Percentiles rank a stretch among this genome's conserved stretches.
These are phyloP conservation scores for Amblyopsis hoosieri DNA, from an alignment of 2,797 vertebrate genomes.

Conservation along the genomic window DNA sequence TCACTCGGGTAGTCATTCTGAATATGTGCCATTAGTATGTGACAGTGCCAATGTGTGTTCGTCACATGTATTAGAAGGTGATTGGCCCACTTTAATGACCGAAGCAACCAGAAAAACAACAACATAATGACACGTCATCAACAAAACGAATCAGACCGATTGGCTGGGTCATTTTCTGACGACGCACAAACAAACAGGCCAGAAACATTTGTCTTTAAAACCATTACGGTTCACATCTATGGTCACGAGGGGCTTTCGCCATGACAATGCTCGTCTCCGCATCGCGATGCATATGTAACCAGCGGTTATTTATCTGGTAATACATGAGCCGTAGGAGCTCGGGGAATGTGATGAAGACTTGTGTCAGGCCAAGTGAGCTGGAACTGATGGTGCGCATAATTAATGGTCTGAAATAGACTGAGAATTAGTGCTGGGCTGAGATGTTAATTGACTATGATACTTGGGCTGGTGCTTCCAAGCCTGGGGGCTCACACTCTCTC, in stretches of 20 bases:
- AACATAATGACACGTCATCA: too few species aligned
- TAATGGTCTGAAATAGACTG: constrained; percentile 80
- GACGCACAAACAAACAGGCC: not conserved
- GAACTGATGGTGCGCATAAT: constrained; percentile 80
- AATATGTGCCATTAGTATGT: too few species aligned
- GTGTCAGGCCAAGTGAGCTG: constrained; percentile 77
- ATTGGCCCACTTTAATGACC: too few species aligned
- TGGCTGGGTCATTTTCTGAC: too few species aligned
- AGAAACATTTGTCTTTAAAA: constrained; percentile 13
- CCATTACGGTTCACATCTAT: constrained; percentile 14
- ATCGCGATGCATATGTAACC: constrained; percentile 62
- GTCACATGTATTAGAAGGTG: too few species aligned
- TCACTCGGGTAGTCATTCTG: too few species aligned
- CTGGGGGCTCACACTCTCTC: constrained; percentile 61
- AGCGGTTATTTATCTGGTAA: constrained; percentile 54
- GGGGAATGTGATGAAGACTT: constrained; percentile 65
- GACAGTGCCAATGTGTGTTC: too few species aligned
- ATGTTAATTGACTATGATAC: constrained; percentile 82
- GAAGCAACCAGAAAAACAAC: too few species aligned
- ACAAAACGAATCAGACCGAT: too few species aligned
- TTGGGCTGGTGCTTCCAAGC: constrained; percentile 74
- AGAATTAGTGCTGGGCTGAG: constrained; percentile 74
- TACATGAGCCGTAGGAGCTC: constrained; percentile 60
- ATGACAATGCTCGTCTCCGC: constrained; percentile 44
- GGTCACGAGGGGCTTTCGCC: constrained; percentile 17